Base-by-base conservation (phyloP, 2,888 invertebrate species). In the Stenolophus ochropezus region DNA sequence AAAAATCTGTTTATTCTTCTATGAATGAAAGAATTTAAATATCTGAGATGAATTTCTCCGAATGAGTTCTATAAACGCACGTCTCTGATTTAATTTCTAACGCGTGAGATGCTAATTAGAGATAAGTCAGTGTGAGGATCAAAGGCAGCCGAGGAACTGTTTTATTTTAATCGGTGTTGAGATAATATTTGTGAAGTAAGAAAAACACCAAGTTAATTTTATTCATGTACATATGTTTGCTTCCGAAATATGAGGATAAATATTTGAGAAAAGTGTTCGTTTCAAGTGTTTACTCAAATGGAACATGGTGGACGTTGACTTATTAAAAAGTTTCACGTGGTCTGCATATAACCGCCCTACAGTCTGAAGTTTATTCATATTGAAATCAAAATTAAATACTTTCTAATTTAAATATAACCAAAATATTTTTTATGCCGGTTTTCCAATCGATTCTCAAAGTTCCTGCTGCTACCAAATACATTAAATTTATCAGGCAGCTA, bases 91-190 rank as follows among this genome's bases (percentile, higher is more conserved):
- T 33, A 69, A 69, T 69, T 69, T 18, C 33, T 33, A 27, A 69
- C 65, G 65, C 33, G 65, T 69, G 65, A 27, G 65, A 69, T 69
- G 65, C 65, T 69, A 69, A 69, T 69, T 69, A 69, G 27, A 69
- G 65, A 69, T 69, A 69, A 69, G 65, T 27, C 33, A 69, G 11
- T 8, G 33, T 18, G 33, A n/a, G 65, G 33, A 69, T 69, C 65
- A 69, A 69, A 69, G 65, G 33, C 65, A 33, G 65, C 61, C 3
- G 2, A n/a, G 25, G 25, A 20, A 61, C 27, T 69, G 65, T 69
- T 69, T 61, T 61, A 61, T 69, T 33, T 33, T 33, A 69, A 69
- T 33, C 65, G 65, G 33, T 69, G 65, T 69, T 18, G 27, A 69
- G 65, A 33, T 69, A 69, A 69, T 69, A 69, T 69, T 69, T 69